These are phyloP conservation scores for Brachylomia viminalis DNA, from an alignment of 2,888 invertebrate genomes.

Conservation along the genomic window DNA sequence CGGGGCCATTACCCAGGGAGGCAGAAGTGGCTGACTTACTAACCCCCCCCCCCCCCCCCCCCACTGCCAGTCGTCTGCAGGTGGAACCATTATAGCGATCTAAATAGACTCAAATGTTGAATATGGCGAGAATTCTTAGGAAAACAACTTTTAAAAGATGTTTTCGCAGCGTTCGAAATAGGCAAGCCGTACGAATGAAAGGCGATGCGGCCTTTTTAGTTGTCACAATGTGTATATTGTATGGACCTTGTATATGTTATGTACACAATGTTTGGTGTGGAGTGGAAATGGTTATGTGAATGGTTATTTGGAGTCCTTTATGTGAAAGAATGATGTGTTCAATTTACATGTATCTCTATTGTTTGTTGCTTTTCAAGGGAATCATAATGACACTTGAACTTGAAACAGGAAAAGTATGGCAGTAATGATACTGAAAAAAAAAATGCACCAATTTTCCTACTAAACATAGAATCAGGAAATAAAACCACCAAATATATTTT, in stretches of 20 bases:
- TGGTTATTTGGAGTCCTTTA: conserved; percentile 25
- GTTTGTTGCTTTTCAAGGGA: neutral
- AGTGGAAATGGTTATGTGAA: conserved; percentile 29
- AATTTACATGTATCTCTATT: neutral
- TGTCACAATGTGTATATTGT: conserved; percentile 22
- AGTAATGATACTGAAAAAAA: neutral
- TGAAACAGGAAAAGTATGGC: neutral
- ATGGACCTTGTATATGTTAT: conserved; percentile 11
- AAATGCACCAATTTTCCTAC: neutral
- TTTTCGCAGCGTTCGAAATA: conserved; percentile 59
- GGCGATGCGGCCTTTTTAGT: conserved; percentile 34
- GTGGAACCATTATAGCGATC: conserved; percentile 80
- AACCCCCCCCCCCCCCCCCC: conserved; percentile 57
- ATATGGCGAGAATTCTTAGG: conserved; percentile 71
- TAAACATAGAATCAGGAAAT: neutral
- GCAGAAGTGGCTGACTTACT: conserved; percentile 75
- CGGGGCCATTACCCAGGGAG: conserved; percentile 79
- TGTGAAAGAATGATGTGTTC: neutral
- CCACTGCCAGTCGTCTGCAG: conserved; percentile 76
- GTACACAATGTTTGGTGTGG: conserved; percentile 21
- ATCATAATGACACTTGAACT: neutral
- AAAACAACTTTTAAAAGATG: conserved; percentile 69
- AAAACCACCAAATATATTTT: too few relatives aligned
- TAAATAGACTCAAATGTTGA: conserved; percentile 75
- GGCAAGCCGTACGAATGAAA: conserved; percentile 56